Conservation (phyloP, 2,797 vertebrate species). For the Artibeus lituratus region DNA sequence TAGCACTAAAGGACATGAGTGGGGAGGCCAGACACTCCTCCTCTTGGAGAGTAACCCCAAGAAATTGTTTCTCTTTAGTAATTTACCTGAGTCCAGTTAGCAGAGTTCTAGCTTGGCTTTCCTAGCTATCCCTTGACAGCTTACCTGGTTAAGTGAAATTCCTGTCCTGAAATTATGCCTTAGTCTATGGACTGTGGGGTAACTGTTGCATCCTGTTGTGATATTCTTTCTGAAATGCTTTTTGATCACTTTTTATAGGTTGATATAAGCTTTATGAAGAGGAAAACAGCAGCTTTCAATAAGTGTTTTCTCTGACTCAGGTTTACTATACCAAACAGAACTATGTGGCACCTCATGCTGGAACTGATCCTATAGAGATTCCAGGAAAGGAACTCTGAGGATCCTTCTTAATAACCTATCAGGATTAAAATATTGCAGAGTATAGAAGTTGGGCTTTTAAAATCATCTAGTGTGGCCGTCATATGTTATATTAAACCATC, state of each 20-base stretch:
- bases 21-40: background rate
- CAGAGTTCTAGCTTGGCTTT: background rate
- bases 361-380: background rate
- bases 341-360: background rate
- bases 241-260: background rate
- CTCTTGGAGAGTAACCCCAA: background rate
- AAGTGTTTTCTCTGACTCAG: background rate
- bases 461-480: background rate
- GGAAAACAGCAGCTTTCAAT: background rate
- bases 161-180: background rate
- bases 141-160: background rate
- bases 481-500: background rate
- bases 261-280: background rate
- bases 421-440: background rate
- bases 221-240: background rate
- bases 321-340: background rate
- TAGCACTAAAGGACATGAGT: background rate
- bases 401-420: background rate
- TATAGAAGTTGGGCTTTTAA: background rate
- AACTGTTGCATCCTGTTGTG: background rate
- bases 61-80: background rate
- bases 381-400: background rate
- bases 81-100: background rate
- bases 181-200: background rate
- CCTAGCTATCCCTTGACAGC: background rate